Conservation (phyloP, 2,888 invertebrate genomes). For the Arrhopalites spinosus region DNA sequence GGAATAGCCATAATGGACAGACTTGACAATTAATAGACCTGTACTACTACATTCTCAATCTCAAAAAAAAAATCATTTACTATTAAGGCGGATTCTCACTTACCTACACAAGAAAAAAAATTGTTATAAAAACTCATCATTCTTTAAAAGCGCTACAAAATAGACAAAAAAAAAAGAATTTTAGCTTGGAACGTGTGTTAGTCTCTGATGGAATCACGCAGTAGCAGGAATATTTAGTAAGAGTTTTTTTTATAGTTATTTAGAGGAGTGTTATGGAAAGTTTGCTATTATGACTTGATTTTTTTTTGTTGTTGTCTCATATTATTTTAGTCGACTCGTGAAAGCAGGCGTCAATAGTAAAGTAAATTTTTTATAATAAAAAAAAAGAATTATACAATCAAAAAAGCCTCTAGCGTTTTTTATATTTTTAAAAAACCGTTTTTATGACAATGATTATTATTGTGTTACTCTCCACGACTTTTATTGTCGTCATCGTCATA, state of each 20-base stretch:
- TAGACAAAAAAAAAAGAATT: too few species aligned
- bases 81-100: too few species aligned
- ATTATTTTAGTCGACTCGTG: neutral
- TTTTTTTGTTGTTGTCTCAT: neutral
- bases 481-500: neutral
- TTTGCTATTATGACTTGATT: too few species aligned
- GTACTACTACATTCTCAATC: too few species aligned
- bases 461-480: slow-evolving; percentile 12
- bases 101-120: too few species aligned
- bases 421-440: neutral
- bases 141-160: too few species aligned
- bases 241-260: neutral
- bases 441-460: slow-evolving; percentile 20
- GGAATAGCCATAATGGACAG: too few species aligned
- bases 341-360: neutral
- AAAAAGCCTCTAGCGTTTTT: neutral
- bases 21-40: too few species aligned
- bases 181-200: too few species aligned
- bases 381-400: neutral
- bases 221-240: neutral
- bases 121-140: too few species aligned
- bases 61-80: too few species aligned
- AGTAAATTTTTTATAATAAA: neutral
- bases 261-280: neutral
- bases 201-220: neutral